Conservation (phyloP, 1,140 invertebrate genomes). For the Aphelinus certus region DNA sequence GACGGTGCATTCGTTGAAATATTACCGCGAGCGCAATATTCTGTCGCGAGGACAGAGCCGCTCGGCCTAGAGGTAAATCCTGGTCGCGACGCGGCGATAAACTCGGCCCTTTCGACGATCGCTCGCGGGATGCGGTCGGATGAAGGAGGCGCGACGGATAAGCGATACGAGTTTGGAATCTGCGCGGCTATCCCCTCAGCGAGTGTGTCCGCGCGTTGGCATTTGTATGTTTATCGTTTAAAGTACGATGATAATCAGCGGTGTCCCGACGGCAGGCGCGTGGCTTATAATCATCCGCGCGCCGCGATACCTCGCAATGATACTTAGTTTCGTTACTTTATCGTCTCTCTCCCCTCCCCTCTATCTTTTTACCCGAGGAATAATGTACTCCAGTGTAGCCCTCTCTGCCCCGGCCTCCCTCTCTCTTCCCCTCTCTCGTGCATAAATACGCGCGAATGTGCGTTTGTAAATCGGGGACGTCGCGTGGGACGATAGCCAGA, state of each 20-base stretch:
- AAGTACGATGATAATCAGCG: constrained; percentile 39
- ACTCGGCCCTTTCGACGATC: too few species aligned
- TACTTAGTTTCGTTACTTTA: constrained; percentile 54
- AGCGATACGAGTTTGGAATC: constrained; percentile 32
- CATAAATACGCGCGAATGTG: background rate
- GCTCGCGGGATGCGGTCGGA: too few species aligned
- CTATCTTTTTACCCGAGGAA: constrained; percentile 40
- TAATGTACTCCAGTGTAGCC: constrained; percentile 48
- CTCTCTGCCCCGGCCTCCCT: background rate
- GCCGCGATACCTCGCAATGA: constrained; percentile 46
- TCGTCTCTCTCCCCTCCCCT: constrained; percentile 36
- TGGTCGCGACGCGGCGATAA: too few species aligned
- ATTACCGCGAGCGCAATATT: too few species aligned
- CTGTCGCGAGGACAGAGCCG: too few species aligned
- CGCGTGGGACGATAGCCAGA: constrained; percentile 52
- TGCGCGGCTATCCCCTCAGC: background rate
- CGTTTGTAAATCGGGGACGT: constrained; percentile 33
- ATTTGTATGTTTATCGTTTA: constrained; percentile 35
- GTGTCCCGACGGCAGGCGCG: constrained; percentile 15
- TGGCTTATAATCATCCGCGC: constrained; percentile 36
- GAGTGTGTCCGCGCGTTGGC: constrained; percentile 3
- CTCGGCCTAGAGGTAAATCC: too few species aligned
- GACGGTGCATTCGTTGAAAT: too few species aligned
- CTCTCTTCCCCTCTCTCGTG: background rate
- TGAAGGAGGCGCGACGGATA: too few species aligned